Evolutionary conservation across 2,113 vertebrate genomes (phyloP), one percentile per base, ranked within the genome.

Genomic region (Oplegnathus fasciatus): DNA sequence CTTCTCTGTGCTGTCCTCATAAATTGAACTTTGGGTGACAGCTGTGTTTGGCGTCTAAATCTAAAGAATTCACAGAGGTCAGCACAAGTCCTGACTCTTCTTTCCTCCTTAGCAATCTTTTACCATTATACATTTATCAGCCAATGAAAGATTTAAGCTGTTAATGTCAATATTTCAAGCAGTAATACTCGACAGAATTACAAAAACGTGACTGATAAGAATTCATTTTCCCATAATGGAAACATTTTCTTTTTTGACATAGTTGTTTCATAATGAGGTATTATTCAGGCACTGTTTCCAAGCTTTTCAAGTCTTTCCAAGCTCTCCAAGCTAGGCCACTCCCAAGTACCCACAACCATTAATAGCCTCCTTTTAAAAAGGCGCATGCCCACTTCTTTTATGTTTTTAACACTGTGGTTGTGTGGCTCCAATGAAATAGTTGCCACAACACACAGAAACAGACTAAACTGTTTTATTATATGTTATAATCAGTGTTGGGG

Each of bases 1-100:
- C 32, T 74, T 57, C 18, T 65, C 32, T 52, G 3, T 40, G 54
- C n/a, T 71, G 57, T 20, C 11, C 9, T 61, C 8, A 24, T 18
- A 17, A 26, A 42, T 9, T 73, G 52, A 67, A 77, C 74, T 72
- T 67, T 61, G 50, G 15, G 7, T 66, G 24, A 77, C 52, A 32
- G 26, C n/a, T 0, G n/a, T 28, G 24, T 74, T 73, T 65, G 10
- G 17, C 68, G 57, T 64, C 20, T 42, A 28, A 50, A 69, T 34
- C 54, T 22, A 46, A 55, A 50, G 57, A 40, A 61, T 68, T 34
- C 9, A 18, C 60, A 73, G 78, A 42, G 28, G 24, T 26, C 42
- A 81, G 30, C 17, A 34, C 40, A 17, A 9, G 13, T 0, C 18
- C 37, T 32, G 2, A 50, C 17, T 58, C 18, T 37, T 28, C 15